Evolutionary conservation across 2,888 invertebrate species (phyloP).

Genomic region (Imbricaverruca yamaguchii): DNA sequence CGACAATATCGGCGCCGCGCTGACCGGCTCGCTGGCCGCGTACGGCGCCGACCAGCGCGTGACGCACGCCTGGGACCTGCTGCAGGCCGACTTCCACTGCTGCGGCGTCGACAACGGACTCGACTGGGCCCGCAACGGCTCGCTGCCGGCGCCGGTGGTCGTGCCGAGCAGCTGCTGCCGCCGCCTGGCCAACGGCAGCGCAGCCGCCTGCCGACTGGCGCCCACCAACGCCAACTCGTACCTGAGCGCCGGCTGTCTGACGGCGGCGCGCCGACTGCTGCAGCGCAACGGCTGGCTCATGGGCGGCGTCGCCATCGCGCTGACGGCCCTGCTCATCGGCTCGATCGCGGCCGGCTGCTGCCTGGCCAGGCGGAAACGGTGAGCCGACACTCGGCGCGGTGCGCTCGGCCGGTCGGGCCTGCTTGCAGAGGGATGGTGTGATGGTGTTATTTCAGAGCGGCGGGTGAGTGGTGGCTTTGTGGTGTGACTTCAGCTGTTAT

Average conservation of each 20-base stretch:
- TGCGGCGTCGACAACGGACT: not conserved
- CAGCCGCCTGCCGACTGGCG: not conserved
- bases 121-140: not conserved
- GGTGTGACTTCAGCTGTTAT: too few species aligned
- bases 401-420: too few species aligned
- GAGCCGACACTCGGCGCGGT: not conserved
- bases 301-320: not conserved
- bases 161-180: not conserved
- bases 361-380: not conserved
- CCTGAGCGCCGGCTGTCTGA: not conserved
- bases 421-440: too few species aligned
- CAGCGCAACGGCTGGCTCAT: not conserved
- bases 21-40: not conserved
- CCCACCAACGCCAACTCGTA: not conserved
- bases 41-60: not conserved
- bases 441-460: too few species aligned
- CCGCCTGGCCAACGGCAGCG: not conserved
- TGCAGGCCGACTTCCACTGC: slow-evolving; percentile 9
- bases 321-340: not conserved
- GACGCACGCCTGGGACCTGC: not conserved
- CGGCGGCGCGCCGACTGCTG: not conserved
- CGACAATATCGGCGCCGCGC: not conserved
- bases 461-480: too few species aligned
- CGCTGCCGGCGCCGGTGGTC: not conserved
- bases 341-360: not conserved